A percentile compares a stretch with the other conserved stretches of the same genome.
phyloP scores from a whole-genome alignment of 2,113 vertebrate genomes.

The Mungos mungo region DNA sequence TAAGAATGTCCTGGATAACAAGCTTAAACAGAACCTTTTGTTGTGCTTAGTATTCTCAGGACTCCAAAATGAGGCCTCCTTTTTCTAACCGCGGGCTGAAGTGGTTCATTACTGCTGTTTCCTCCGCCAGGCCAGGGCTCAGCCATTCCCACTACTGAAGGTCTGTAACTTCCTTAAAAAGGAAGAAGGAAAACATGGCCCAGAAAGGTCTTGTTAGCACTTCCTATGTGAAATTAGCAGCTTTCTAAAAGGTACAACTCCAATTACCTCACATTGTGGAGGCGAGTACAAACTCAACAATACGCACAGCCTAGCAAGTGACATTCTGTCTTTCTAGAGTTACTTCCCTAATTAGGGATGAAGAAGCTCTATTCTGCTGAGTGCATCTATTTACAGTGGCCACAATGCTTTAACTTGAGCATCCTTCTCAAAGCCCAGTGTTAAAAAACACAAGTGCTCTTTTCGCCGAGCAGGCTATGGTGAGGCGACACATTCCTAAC shows the following conservation, averaged over 20 bases:
- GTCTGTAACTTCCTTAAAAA: constrained; percentile 96
- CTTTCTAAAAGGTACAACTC: constrained; percentile 99
- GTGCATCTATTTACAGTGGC: constrained; percentile 95
- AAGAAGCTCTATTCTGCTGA: constrained; percentile 95
- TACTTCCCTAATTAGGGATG: constrained; percentile 99
- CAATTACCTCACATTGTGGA: constrained; percentile 99
- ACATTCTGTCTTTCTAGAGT: constrained; percentile 94
- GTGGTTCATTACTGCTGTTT: constrained; percentile 99
- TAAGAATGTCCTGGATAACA: constrained; percentile 99
- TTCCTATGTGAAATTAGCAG: constrained; percentile 99
- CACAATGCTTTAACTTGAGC: constrained; percentile 91
- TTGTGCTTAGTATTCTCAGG: constrained; percentile 96
- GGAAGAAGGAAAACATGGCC: constrained; percentile 98
- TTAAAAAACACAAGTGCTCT: constrained; percentile 98
- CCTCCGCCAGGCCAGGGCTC: constrained; percentile 93
- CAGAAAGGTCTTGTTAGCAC: constrained; percentile 99
- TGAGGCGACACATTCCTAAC: constrained; percentile 89
- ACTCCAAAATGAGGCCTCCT: constrained; percentile 97
- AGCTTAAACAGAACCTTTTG: constrained; percentile 99
- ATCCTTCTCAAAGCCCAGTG: constrained; percentile 91
- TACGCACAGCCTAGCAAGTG: constrained; percentile 88
- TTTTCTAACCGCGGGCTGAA: constrained; percentile 97
- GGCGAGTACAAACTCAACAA: constrained; percentile 91
- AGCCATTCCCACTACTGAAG: constrained; percentile 96
- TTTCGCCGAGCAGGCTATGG: constrained; percentile 88